Evolutionary conservation across 2,113 vertebrate genomes (phyloP).

Genomic region (Saguinus midas): DNA sequence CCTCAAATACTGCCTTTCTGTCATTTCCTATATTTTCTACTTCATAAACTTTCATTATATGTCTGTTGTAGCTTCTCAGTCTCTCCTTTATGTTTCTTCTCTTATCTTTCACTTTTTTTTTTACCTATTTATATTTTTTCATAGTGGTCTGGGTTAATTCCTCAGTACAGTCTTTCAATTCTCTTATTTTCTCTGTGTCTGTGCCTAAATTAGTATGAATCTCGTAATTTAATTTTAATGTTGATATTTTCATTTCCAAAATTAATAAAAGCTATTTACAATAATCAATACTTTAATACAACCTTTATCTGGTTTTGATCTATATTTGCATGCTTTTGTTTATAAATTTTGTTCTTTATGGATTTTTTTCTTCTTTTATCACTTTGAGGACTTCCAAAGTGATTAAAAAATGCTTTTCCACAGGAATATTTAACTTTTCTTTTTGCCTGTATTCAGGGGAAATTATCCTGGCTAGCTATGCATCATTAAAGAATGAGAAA

Average conservation of each 20-base stretch:
- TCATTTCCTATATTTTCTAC: not conserved
- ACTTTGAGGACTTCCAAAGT: not conserved
- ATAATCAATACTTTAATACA: not conserved
- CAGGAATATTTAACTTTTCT: not conserved
- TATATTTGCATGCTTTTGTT: not conserved
- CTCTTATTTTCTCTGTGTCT: not conserved
- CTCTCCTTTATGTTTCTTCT: not conserved
- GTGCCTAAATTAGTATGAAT: not conserved
- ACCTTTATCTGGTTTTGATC: not conserved
- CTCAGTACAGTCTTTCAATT: not conserved
- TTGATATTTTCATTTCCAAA: conserved; percentile 15
- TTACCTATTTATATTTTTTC: not conserved
- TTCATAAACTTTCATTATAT: not conserved
- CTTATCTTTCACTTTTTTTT: not conserved
- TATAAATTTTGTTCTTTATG: not conserved
- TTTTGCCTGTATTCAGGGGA: not conserved
- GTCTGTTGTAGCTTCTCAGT: not conserved
- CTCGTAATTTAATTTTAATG: not conserved
- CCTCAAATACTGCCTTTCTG: not conserved
- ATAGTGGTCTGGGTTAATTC: not conserved
- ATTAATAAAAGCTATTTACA: not conserved
- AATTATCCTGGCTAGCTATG: not conserved
- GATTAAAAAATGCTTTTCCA: not conserved
- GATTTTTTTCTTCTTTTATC: not conserved
- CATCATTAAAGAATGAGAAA: not conserved